phyloP scores from a whole-genome alignment of 2,113 vertebrate species.

The Sigmodon hispidus region DNA sequence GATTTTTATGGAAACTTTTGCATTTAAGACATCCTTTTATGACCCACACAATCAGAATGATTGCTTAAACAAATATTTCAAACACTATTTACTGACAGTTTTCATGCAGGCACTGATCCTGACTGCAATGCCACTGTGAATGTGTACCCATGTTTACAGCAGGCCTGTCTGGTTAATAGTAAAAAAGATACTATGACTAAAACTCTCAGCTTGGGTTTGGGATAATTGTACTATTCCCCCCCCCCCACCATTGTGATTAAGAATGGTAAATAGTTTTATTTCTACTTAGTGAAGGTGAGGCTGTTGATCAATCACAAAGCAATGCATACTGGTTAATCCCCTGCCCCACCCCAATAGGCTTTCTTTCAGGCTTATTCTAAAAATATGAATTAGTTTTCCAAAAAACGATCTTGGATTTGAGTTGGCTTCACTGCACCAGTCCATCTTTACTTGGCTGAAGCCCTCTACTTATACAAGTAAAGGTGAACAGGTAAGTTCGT shows the following conservation, averaged over 20 bases:
- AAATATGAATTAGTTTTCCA: slow-evolving; percentile 8
- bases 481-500: slow-evolving; percentile 50
- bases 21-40: slow-evolving; percentile 21
- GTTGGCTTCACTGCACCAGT: neutral
- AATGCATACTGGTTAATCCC: neutral
- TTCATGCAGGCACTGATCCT: neutral
- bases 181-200: neutral
- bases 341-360: too few relatives aligned
- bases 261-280: neutral
- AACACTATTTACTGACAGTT: neutral
- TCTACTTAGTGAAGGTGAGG: neutral
- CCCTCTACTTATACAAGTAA: neutral
- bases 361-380: neutral
- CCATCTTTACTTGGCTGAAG: neutral
- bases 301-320: slow-evolving; percentile 13
- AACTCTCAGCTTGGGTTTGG: slow-evolving; percentile 1
- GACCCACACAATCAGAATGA: neutral
- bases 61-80: slow-evolving; percentile 31
- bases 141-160: neutral
- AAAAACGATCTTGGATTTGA: neutral
- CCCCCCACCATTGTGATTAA: neutral
- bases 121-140: neutral
- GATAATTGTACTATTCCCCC: neutral
- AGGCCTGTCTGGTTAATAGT: neutral
- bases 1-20: slow-evolving; percentile 30